Base-by-base conservation (phyloP, 2,797 vertebrate genomes). In the Melanotaenia pygmaea region DNA sequence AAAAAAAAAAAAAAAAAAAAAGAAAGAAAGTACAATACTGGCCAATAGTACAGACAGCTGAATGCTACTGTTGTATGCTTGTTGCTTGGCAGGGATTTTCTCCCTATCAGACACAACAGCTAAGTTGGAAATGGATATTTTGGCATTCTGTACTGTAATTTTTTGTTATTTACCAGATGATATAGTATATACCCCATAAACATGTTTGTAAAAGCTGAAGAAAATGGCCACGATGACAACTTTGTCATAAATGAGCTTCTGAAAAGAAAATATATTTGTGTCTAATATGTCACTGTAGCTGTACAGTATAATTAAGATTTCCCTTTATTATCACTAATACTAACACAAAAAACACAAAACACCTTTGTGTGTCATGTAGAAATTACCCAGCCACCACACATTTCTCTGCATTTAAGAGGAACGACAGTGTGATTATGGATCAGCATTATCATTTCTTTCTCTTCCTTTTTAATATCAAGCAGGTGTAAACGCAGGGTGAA, bases 201-300 rank as follows among this genome's bases (percentile, higher is more conserved):
- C 32, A 62, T 11, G 30, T 56, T 59, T 56, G 18, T 56, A 24
- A 37, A 14, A 50, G 22, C 18, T 4, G 8, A 32, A 76, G 16
- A 45, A 54, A 59, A 34, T 64, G 43, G 32, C 22, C 30, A 26
- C 20, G 63, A 35, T 0, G 6, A 54, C 56, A 1, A 47, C 43
- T 47, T 72, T n/a, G 10, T 72, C 32, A 22, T 28, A 12, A 34
- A 26, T 37, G 40, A 59, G 24, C 16, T 66, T 12, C 28, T 30
- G 47, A 57, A 50, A 47, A 70, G 50, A 40, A 76, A 35, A 32
- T 5, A 61, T 3, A 0, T 6, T 64, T 7, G 24, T 58, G 53
- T 64, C 50, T 61, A 38, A 54, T 37, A 58, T 47, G 38, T 58
- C 28, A 51, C 32, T 40, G 11, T 70, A 70, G 70, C 32, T 61